Percentiles rank a stretch among this genome's conserved stretches.
Evolutionary conservation across 2,888 invertebrate species (phyloP).

Genomic region (Lottia scabra): DNA sequence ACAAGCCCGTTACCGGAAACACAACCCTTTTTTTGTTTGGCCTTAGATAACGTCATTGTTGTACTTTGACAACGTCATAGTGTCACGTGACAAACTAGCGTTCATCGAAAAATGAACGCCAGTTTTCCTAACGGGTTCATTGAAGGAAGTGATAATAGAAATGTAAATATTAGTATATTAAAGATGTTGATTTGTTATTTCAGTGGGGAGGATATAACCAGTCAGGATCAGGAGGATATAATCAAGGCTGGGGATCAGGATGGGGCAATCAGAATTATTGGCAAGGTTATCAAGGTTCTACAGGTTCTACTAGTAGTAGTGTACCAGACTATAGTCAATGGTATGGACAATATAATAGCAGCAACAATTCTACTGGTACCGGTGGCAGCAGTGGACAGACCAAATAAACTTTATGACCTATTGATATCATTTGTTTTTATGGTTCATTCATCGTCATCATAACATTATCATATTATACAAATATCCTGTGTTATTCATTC

Average conservation of each 20-base stretch:
- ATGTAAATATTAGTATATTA: too few species aligned
- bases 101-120: too few species aligned
- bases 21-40: too few species aligned
- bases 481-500: too few species aligned
- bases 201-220: slow-evolving; percentile 37
- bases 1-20: too few species aligned
- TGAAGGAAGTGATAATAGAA: too few species aligned
- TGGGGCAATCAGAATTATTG: slow-evolving; percentile 1
- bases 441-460: too few species aligned
- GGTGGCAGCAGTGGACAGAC: slow-evolving; percentile 6
- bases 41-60: too few species aligned
- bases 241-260: slow-evolving; percentile 3
- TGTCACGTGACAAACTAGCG: too few species aligned
- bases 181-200: slow-evolving; percentile 16
- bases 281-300: background rate
- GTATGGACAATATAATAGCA: slow-evolving; percentile 20
- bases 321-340: slow-evolving; percentile 25
- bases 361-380: background rate
- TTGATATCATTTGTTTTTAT: background rate
- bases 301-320: slow-evolving; percentile 30
- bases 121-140: too few species aligned
- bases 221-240: slow-evolving; percentile 26
- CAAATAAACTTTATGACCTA: background rate
- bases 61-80: too few species aligned
- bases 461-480: too few species aligned